Base-by-base conservation (phyloP, 2,797 vertebrate species). In the Notoglanidium macrostoma region DNA sequence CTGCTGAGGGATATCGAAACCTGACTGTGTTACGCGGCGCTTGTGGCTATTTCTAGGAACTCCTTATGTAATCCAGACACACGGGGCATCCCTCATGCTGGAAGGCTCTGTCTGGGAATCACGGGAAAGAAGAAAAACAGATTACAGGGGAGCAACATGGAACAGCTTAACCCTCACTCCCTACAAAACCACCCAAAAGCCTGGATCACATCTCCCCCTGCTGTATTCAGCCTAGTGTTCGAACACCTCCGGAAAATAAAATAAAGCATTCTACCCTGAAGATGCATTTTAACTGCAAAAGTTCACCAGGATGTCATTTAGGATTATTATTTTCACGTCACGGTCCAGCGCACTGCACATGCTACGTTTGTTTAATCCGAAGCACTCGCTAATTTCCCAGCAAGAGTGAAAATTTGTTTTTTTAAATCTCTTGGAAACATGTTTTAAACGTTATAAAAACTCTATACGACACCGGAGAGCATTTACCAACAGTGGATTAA, bases 11-110 rank as follows among this genome's bases (percentile, higher is more conserved):
- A n/a, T 76, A n/a, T 49, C 3, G 3, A 59, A 81, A 44, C 35
- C 12, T 44, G 57, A 81, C 21, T 26, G 17, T 35, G 55, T 17
- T 83, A 91, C 78, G 92, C 89, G 92, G 92, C 90, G 92, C 87
- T 90, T 91, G 89, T 87, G 90, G 89, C 92, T 95, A 95, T 94
- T 94, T 94, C 93, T 95, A 94, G 95, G 89, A 92, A 57, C 82
- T 87, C 67, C 89, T 94, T 94, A 95, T 91, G 92, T 89, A 95
- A 94, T 91, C 91, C 91, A 92, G 90, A 92, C 88, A 73, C 85
- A 92, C 91, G 89, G 86, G 90, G 88, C 90, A 91, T 88, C 88
- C 93, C 87, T 92, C 85, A 93, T 88, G 89, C 90, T 92, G 89
- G 89, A 74, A 87, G 87, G 86, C 78, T 83, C 67, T 84, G 87